Percentiles rank a stretch among this genome's conserved stretches.
Evolutionary conservation across 2,888 invertebrate genomes (phyloP).

Genomic region (Tenthredo notha): DNA sequence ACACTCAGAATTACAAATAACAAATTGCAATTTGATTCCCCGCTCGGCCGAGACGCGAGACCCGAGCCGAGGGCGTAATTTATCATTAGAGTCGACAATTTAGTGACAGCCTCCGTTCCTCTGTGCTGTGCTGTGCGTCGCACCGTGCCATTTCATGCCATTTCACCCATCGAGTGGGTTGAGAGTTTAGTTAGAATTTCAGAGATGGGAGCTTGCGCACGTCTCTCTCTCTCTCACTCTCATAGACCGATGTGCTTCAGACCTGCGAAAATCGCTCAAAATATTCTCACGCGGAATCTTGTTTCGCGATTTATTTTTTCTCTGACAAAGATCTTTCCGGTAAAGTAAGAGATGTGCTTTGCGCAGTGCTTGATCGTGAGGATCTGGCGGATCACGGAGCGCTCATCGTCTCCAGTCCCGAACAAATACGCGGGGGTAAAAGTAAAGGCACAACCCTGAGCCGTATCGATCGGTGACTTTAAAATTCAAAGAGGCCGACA

Average conservation of each 20-base stretch:
- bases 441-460: slow-evolving; percentile 76
- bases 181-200: slow-evolving; percentile 27
- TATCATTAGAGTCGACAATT: slow-evolving; percentile 78
- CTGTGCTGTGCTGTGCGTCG: slow-evolving; percentile 51
- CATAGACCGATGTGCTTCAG: not conserved
- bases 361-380: slow-evolving; percentile 17
- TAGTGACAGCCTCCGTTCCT: slow-evolving; percentile 69
- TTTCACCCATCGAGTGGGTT: slow-evolving; percentile 38
- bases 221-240: not conserved
- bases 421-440: slow-evolving; percentile 55
- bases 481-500: slow-evolving; percentile 79
- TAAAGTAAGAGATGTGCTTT: not conserved
- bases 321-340: not conserved
- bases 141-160: slow-evolving; percentile 35
- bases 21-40: slow-evolving; percentile 79
- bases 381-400: slow-evolving; percentile 55
- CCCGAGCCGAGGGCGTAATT: slow-evolving; percentile 75
- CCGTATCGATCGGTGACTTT: slow-evolving; percentile 78
- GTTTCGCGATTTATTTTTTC: not conserved
- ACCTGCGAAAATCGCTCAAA: not conserved
- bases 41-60: slow-evolving; percentile 64
- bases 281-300: not conserved
- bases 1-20: slow-evolving; percentile 79
- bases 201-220: not conserved
- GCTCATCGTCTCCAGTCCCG: slow-evolving; percentile 52